Evolutionary conservation across 1,140 invertebrate genomes (phyloP).

Genomic region (Ylistrum balloti): DNA sequence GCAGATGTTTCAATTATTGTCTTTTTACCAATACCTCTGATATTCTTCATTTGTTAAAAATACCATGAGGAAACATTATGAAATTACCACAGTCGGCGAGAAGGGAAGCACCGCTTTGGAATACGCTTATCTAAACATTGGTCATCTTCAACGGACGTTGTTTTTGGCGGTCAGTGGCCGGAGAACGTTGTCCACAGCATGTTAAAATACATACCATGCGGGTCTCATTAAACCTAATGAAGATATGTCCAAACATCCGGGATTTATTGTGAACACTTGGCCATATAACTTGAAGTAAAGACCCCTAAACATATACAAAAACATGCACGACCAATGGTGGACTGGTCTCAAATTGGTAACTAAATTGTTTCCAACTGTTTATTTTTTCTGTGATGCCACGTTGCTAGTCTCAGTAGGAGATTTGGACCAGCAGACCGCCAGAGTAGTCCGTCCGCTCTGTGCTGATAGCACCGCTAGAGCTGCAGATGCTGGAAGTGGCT

Average conservation of each 20-base stretch:
- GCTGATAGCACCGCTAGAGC: constrained; percentile 16
- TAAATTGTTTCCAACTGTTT: constrained; percentile 31
- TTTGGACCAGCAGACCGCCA: not conserved
- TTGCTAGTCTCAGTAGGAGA: constrained; percentile 9
- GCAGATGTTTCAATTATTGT: too few species aligned
- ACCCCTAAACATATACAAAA: constrained; percentile 23
- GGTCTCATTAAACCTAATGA: not conserved
- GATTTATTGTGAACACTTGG: not conserved
- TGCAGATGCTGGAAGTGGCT: constrained; percentile 8
- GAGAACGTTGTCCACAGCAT: constrained; percentile 30
- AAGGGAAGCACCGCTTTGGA: too few species aligned
- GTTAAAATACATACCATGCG: not conserved
- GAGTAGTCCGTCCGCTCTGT: not conserved
- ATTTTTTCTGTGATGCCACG: constrained; percentile 31
- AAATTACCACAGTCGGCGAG: too few species aligned
- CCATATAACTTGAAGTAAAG: not conserved
- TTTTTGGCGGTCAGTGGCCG: constrained; percentile 23
- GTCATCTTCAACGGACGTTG: not conserved
- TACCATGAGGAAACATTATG: too few species aligned
- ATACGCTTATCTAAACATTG: not conserved
- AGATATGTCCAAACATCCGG: constrained; percentile 32
- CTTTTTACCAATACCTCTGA: too few species aligned
- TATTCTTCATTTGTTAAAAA: too few species aligned
- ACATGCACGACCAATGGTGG: not conserved
- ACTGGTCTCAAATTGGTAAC: not conserved